Evolutionary conservation across 2,797 vertebrate genomes (phyloP).

Genomic region (Tokudaia tokunoshimensis): DNA sequence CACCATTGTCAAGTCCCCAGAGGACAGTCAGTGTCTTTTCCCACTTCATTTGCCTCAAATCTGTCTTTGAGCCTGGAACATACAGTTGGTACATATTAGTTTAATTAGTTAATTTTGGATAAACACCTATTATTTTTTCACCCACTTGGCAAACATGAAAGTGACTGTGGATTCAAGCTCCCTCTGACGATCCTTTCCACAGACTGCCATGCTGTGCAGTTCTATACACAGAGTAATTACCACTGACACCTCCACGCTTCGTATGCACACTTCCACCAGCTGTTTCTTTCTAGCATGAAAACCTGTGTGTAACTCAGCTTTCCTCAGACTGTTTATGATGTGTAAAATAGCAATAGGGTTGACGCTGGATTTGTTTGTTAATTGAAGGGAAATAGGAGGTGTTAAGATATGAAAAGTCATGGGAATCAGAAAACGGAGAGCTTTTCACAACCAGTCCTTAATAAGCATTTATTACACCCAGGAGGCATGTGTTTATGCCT

Average conservation of each 20-base stretch:
- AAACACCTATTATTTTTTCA: not conserved
- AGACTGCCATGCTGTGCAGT: not conserved
- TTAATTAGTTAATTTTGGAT: not conserved
- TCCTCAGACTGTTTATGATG: not conserved
- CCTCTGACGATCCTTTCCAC: not conserved
- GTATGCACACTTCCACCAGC: not conserved
- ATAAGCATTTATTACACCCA: not conserved
- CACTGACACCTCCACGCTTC: not conserved
- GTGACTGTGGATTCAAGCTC: not conserved
- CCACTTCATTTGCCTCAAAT: not conserved
- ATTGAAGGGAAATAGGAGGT: constrained; percentile 67
- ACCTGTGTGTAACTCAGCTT: not conserved
- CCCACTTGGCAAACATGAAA: not conserved
- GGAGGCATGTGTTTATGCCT: not conserved
- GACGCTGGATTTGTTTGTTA: constrained; percentile 33
- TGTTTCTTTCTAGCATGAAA: not conserved
- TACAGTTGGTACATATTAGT: not conserved
- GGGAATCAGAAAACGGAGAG: not conserved
- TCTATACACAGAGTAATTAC: not conserved
- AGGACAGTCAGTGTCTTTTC: not conserved
- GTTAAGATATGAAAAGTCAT: not conserved
- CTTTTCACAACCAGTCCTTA: not conserved
- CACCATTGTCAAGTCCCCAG: not conserved
- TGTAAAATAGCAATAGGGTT: not conserved
- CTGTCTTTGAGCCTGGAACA: not conserved